These are phyloP conservation scores for Cotesia congregata DNA, from an alignment of 2,888 invertebrate genomes.

Conservation along the genomic window DNA sequence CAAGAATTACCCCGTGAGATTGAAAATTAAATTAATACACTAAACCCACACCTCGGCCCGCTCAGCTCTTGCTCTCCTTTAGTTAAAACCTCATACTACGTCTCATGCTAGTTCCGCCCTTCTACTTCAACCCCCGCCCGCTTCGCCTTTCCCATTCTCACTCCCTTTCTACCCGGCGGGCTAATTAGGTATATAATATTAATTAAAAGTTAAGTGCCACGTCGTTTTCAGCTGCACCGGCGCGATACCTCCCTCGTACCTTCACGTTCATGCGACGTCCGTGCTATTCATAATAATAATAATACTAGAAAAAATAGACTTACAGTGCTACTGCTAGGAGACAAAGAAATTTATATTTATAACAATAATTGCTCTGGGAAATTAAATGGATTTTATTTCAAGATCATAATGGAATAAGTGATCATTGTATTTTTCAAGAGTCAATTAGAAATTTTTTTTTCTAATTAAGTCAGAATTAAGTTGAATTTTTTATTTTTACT, in stretches of 20 bases:
- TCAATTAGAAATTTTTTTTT: no score
- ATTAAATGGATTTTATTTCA: not conserved
- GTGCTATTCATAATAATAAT: slow-evolving; percentile 14
- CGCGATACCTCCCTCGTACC: slow-evolving; percentile 41
- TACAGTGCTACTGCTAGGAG: not conserved
- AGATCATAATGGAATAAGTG: no score
- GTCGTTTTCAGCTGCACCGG: slow-evolving; percentile 58
- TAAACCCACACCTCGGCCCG: slow-evolving; percentile 58
- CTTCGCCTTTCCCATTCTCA: slow-evolving; percentile 27
- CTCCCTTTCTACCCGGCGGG: slow-evolving; percentile 52
- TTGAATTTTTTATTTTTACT: no score
- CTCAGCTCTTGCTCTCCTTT: slow-evolving; percentile 22
- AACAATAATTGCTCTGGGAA: not conserved
- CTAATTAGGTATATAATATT: slow-evolving; percentile 71
- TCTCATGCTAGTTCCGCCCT: slow-evolving; percentile 42
- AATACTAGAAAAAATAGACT: not conserved
- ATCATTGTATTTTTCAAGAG: no score
- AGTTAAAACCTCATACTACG: slow-evolving; percentile 12
- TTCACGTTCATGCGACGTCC: slow-evolving; percentile 21
- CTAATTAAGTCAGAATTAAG: no score
- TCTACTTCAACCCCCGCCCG: slow-evolving; percentile 30
- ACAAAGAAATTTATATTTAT: not conserved
- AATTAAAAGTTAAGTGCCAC: slow-evolving; percentile 69
- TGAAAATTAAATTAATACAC: slow-evolving; percentile 71
- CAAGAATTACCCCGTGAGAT: slow-evolving; percentile 70